Evolutionary conservation across 2,797 vertebrate genomes (phyloP).

Genomic region (Phalanger gymnotis): DNA sequence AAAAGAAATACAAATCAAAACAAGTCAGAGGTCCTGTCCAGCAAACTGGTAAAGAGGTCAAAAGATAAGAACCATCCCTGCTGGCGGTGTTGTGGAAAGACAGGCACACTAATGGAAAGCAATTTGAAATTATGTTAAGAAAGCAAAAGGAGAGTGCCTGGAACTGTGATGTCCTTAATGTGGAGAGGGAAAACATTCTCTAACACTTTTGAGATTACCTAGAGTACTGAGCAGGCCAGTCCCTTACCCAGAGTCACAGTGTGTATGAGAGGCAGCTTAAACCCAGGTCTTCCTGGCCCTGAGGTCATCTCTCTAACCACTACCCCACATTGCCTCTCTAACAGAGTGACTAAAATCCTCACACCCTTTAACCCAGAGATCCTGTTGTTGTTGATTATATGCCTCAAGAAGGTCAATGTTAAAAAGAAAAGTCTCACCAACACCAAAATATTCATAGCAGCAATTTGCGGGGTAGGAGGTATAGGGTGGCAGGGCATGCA

Average conservation of each 20-base stretch:
- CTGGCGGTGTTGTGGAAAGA: neutral
- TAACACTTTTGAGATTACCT: too few species aligned
- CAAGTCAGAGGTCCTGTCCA: neutral
- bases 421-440: neutral
- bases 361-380: too few species aligned
- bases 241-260: too few species aligned
- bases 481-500: accelerated
- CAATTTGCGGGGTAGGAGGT: neutral
- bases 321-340: too few species aligned
- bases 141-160: too few species aligned
- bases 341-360: neutral
- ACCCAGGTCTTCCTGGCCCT: too few species aligned
- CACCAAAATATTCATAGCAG: neutral
- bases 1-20: neutral
- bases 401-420: neutral
- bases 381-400: neutral
- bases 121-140: neutral
- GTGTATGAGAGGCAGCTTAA: too few species aligned
- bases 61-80: neutral
- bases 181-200: too few species aligned
- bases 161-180: too few species aligned
- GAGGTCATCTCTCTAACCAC: too few species aligned
- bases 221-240: too few species aligned
- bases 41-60: too few species aligned
- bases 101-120: neutral